Base-by-base conservation (phyloP, 2,113 vertebrate genomes). In the Eira barbara region DNA sequence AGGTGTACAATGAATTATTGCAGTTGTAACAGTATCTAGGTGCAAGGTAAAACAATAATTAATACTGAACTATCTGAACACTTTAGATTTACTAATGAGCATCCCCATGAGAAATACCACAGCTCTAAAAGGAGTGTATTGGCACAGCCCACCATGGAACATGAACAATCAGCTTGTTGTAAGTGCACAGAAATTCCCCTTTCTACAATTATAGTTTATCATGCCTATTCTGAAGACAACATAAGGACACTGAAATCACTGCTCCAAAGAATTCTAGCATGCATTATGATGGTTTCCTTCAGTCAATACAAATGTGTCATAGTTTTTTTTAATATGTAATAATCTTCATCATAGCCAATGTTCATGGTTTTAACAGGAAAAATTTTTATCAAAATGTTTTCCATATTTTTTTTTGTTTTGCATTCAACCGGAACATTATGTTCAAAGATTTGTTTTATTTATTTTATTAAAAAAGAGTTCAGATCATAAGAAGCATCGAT, bases 251-350 rank as follows among this genome's bases (percentile, higher is more conserved):
- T 98, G 98, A 99, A 98, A 98, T 98, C 98, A 99, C 98, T 98
- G 98, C 97, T 99, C 98, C 98, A 99, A 99, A 99, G 98, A 99
- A 99, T 99, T 99, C 98, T 98, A 98, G 99, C 99, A 99, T 99
- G 99, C 99, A 99, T 98, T 98, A 97, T 98, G 98, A 98, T 99
- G 98, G 98, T 97, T 98, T 98, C 98, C 98, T 98, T 98, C 98
- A 99, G 98, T 99, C 97, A 97, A 94, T 98, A 99, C 98, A 99
- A 99, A 99, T 98, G 94, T 97, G 98, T 98, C 95, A 71, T 95
- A 97, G 98, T 83, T 25, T 97, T 97, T 96, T 97, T 97, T 97
- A 27, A 93, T 61, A 84, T 52, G 84, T 83, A 74, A 92, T 97
- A 67, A 94, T 97, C 96, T 98, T 97, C 94, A 76, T 96, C 95